phyloP scores from a whole-genome alignment of 2,797 vertebrate genomes.

The Mastacembelus armatus region DNA sequence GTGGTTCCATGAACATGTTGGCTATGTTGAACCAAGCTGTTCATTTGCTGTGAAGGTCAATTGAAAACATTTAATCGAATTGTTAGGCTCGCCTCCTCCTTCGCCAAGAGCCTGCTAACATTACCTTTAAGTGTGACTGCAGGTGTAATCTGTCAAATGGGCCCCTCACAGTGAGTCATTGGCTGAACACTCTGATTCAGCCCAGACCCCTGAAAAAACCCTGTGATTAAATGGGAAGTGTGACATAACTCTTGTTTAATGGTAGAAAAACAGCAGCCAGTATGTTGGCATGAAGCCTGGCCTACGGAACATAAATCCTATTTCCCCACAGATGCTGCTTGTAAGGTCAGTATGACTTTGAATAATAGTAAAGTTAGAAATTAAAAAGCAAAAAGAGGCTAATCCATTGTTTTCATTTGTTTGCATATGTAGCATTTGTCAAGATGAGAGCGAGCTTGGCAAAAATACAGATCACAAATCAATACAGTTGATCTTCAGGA shows the following conservation, averaged over 20 bases:
- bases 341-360: conserved; percentile 83
- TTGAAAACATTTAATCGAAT: conserved; percentile 76
- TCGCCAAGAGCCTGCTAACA: conserved; percentile 64
- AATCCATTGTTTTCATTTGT: conserved; percentile 68
- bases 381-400: conserved; percentile 66
- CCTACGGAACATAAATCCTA: conserved; percentile 74
- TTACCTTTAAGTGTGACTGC: conserved; percentile 82
- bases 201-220: conserved; percentile 68
- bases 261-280: conserved; percentile 80
- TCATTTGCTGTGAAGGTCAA: conserved; percentile 78
- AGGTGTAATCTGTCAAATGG: conserved; percentile 83
- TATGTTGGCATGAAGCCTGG: conserved; percentile 74
- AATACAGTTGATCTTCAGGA: conserved; percentile 53
- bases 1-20: conserved; percentile 46
- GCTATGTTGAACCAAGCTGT: conserved; percentile 55
- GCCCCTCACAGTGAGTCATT: conserved; percentile 73
- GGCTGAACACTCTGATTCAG: conserved; percentile 67
- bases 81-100: conserved; percentile 62
- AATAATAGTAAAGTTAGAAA: conserved; percentile 74
- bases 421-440: conserved; percentile 61
- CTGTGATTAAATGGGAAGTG: conserved; percentile 80
- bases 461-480: conserved; percentile 32
- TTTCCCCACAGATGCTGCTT: conserved; percentile 74
- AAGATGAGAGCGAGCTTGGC: conserved; percentile 34
- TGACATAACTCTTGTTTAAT: conserved; percentile 84